Percentiles rank a stretch among this genome's conserved stretches.
phyloP scores from a whole-genome alignment of 2,113 vertebrate genomes.

The Balaeniceps rex region DNA sequence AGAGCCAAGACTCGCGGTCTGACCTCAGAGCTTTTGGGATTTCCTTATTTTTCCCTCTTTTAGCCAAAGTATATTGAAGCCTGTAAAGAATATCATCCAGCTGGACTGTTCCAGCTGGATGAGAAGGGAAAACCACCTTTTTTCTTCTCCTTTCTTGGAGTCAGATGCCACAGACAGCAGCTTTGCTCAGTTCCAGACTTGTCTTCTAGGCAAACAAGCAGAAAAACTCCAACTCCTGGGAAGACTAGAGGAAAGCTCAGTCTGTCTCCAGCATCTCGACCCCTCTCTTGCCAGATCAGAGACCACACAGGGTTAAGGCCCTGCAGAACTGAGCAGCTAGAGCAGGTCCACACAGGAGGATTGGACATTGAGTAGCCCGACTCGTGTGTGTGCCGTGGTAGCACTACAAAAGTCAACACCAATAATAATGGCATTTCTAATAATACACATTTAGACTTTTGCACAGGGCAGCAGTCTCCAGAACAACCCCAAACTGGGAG shows the following conservation, averaged over 20 bases:
- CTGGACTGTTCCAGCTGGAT: not conserved
- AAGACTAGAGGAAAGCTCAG: not conserved
- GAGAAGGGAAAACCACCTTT: not conserved
- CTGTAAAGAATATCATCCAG: too few species aligned
- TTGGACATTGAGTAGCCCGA: not conserved
- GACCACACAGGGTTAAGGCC: not conserved
- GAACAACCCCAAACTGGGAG: not conserved
- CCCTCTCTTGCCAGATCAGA: not conserved
- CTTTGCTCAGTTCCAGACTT: not conserved
- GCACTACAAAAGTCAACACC: not conserved
- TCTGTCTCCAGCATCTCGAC: not conserved
- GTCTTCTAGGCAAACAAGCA: not conserved
- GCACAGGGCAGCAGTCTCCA: not conserved
- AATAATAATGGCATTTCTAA: not conserved
- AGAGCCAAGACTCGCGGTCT: not conserved
- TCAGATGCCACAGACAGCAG: not conserved
- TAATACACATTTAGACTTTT: not conserved
- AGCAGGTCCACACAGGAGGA: not conserved
- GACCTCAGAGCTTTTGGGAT: not conserved
- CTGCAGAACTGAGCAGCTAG: not conserved
- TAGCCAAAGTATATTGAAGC: not conserved
- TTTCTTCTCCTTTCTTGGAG: not conserved
- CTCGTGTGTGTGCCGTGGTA: fast-evolving
- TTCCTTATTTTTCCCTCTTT: not conserved
- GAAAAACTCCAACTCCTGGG: not conserved